phyloP scores from a whole-genome alignment of 2,888 invertebrate species.

The Scaptomyza reducta region DNA sequence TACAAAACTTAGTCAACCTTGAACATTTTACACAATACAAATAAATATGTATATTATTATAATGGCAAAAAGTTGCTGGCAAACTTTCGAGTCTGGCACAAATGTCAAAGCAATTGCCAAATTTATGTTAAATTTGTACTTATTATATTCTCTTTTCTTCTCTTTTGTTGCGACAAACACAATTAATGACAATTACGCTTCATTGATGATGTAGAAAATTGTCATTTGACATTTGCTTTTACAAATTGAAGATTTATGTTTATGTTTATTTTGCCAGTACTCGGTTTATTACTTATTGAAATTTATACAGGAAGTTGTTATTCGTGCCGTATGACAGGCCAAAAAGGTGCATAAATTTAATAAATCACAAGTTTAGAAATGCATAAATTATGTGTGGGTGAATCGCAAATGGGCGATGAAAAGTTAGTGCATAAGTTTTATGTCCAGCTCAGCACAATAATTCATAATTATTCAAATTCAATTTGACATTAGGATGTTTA shows the following conservation, averaged over 20 bases:
- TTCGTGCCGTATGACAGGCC: conserved; percentile 10
- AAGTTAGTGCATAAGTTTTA: conserved; percentile 31
- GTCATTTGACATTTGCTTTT: conserved; percentile 30
- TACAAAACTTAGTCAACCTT: conserved; percentile 67
- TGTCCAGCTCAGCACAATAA: conserved; percentile 32
- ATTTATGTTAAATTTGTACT: conserved; percentile 53
- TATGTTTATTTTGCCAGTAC: conserved; percentile 19
- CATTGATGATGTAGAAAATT: conserved; percentile 61
- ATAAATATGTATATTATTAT: conserved; percentile 12
- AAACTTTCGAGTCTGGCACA: conserved; percentile 35
- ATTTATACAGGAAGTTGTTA: conserved; percentile 43
- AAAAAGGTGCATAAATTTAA: conserved; percentile 57
- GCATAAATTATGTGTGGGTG: conserved; percentile 48
- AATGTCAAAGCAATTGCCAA: conserved; percentile 49
- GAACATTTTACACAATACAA: conserved; percentile 63
- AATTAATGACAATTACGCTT: conserved; percentile 75
- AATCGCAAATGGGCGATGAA: conserved; percentile 21
- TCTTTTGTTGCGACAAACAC: conserved; percentile 55
- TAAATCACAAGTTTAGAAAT: conserved; percentile 64
- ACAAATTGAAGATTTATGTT: conserved; percentile 37
- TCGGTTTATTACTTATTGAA: conserved; percentile 38
- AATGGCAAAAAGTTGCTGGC: conserved; percentile 41
- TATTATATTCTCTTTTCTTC: conserved; percentile 3
- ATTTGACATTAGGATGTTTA: conserved; percentile 7
- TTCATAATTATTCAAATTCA: conserved; percentile 43